Conservation (phyloP, 2,888 invertebrate species). For the Heliconius ethilla region DNA sequence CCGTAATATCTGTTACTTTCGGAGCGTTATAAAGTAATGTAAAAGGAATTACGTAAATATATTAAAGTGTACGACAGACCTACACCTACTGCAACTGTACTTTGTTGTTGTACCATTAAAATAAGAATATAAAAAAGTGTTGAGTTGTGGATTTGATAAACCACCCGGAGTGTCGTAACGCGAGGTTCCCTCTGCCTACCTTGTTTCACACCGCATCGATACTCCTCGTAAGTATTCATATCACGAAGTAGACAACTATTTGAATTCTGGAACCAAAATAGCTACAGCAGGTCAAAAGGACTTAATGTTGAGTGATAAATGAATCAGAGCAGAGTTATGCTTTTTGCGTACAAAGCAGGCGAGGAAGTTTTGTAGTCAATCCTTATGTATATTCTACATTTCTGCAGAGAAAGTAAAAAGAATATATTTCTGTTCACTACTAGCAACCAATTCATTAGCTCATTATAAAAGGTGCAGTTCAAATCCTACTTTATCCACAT, state of each 20-base stretch:
- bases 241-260: neutral
- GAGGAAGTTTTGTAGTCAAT: neutral
- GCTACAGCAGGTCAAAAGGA: neutral
- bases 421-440: no score
- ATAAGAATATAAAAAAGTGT: neutral
- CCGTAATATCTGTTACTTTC: neutral
- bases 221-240: slow-evolving; percentile 15
- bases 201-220: neutral
- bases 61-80: neutral
- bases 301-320: neutral
- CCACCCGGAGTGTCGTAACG: no score
- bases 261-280: neutral
- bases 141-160: no score
- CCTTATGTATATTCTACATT: neutral
- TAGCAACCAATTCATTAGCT: no score
- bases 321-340: neutral
- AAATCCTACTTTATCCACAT: no score
- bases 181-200: no score
- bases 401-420: no score
- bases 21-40: neutral
- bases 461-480: no score
- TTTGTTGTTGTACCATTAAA: neutral
- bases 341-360: neutral
- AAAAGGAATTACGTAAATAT: neutral
- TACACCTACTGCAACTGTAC: no score